Evolutionary conservation across 2,888 invertebrate species (phyloP), one percentile per base, ranked within the genome.

Genomic region (Himalopsyche japonica): DNA sequence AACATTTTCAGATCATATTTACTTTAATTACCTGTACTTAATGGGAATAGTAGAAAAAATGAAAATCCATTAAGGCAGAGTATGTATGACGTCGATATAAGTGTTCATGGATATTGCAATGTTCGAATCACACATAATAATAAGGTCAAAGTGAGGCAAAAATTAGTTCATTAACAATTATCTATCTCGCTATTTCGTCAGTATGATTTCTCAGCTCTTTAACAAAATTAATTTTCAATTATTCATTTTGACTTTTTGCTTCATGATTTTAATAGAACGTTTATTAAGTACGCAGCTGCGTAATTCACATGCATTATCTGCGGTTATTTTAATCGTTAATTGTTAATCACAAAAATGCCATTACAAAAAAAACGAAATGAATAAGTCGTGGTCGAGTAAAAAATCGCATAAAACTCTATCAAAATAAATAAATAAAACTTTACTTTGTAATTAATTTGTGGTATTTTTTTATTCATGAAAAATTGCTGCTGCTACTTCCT

Each of bases 191-290:
- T 10, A 70, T 70, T 70, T 70, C 70, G 27, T 30, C 70, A 70
- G 27, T 10, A 12, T 15, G 70, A 30, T 27, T 70, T 70, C 70
- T 30, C 27, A 30, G 70, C 30, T 70, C 27, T 70, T 70, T 30
- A 70, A 70, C 70, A 70, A 70, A 70, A 70, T 70, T 70, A 70
- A 70, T 70, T 70, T 70, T 70, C 70, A 70, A 70, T 70, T 70
- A 70, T 70, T 70, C 70, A 70, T 70, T 70, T 70, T 24, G 24
- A 27, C 15, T 70, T 70, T 70, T 70, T 70, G 24, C 27, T 27
- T 27, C 70, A 30, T 70, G 70, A 4, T 70, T 5, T 7, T 70
- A 70, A 30, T 12, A 70, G 15, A 70, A 27, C 27, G 30, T 27
- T 70, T 70, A 20, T 70, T 27, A 70, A 70, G 30, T 70, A 70